Evolutionary conservation across 2,113 vertebrate species (phyloP).

Genomic region (Scomber scombrus): DNA sequence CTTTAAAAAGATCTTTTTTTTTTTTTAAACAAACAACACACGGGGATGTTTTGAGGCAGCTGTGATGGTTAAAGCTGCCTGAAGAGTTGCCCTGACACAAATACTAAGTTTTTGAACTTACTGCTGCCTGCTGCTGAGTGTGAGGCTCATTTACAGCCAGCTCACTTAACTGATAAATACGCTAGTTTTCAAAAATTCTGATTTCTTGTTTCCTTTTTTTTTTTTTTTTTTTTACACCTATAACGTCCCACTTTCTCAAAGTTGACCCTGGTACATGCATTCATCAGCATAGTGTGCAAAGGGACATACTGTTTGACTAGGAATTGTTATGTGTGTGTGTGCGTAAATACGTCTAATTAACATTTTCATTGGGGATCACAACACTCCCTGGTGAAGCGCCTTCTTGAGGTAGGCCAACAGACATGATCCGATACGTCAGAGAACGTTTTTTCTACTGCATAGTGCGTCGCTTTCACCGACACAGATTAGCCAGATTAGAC

Average conservation of each 20-base stretch:
- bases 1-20: not conserved
- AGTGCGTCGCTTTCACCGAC: slow-evolving; percentile 3
- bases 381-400: slow-evolving; percentile 31
- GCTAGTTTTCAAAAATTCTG: not conserved
- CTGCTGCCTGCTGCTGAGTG: not conserved
- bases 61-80: not conserved
- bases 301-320: slow-evolving; percentile 22
- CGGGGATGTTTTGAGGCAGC: not conserved
- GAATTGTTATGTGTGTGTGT: slow-evolving; percentile 4
- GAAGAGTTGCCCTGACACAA: not conserved
- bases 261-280: slow-evolving; percentile 52
- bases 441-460: not conserved
- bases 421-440: not conserved
- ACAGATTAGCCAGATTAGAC: slow-evolving; percentile 26
- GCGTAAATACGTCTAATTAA: slow-evolving; percentile 21
- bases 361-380: slow-evolving; percentile 11
- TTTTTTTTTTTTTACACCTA: too few species aligned
- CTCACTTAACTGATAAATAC: not conserved
- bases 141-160: slow-evolving; percentile 30
- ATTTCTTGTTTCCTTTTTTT: too few species aligned
- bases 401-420: slow-evolving; percentile 55
- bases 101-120: not conserved
- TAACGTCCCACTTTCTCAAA: slow-evolving; percentile 25
- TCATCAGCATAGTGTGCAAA: slow-evolving; percentile 34
- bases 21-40: not conserved